phyloP scores from a whole-genome alignment of 2,797 vertebrate genomes.

The Nasua narica region DNA sequence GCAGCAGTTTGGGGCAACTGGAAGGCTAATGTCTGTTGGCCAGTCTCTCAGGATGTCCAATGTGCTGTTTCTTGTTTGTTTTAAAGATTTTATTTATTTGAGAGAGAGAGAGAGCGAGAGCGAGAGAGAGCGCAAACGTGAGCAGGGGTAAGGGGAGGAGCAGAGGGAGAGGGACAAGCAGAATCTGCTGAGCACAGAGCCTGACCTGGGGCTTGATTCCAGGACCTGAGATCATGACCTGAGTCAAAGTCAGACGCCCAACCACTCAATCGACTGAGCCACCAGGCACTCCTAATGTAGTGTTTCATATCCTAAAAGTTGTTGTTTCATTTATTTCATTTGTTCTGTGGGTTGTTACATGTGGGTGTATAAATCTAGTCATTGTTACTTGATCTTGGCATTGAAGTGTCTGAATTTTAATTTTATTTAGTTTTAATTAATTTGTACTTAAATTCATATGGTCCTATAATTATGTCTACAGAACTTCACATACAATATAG shows the following conservation, averaged over 20 bases:
- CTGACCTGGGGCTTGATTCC: background rate
- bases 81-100: background rate
- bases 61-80: background rate
- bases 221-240: background rate
- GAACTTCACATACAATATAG: background rate
- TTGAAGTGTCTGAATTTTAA: background rate
- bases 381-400: background rate
- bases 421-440: background rate
- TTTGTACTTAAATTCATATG: background rate
- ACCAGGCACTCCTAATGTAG: background rate
- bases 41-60: background rate
- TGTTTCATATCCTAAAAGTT: background rate
- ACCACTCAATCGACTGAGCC: background rate
- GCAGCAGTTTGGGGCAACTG: background rate
- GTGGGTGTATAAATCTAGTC: background rate
- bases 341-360: background rate
- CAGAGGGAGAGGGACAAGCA: background rate
- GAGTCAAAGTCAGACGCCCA: background rate
- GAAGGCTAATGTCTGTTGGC: background rate
- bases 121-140: background rate
- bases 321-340: background rate
- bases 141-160: background rate
- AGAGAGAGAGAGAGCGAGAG: background rate
- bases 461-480: background rate
- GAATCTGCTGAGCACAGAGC: background rate